These are phyloP conservation scores for Cyanocitta stelleri DNA, from an alignment of 2,113 vertebrate genomes.

Conservation along the genomic window DNA sequence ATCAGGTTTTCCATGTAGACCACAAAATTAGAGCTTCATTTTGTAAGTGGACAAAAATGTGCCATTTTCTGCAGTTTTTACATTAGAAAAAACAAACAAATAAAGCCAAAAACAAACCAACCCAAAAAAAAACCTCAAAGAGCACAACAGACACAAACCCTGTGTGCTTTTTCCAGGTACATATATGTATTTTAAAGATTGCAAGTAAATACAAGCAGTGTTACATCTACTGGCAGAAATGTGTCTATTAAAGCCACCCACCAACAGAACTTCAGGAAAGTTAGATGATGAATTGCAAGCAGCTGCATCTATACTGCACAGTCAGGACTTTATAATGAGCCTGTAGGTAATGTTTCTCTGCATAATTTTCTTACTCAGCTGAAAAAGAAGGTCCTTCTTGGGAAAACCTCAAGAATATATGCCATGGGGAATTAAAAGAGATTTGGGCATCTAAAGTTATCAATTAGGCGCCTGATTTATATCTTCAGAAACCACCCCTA, in stretches of 20 bases:
- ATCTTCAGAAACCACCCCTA: not conserved
- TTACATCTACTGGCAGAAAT: conserved; percentile 55
- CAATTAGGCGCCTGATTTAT: not conserved
- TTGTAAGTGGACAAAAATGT: not conserved
- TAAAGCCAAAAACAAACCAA: not conserved
- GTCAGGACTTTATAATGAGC: conserved; percentile 73
- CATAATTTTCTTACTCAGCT: conserved; percentile 15
- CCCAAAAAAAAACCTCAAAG: not conserved
- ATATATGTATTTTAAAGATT: not conserved
- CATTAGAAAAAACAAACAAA: not conserved
- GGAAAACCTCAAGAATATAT: not conserved
- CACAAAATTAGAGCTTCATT: not conserved
- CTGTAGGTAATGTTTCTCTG: conserved; percentile 26
- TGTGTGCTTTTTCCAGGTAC: not conserved
- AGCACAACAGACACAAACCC: not conserved
- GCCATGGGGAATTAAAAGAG: not conserved
- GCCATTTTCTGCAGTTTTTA: not conserved
- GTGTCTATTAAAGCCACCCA: conserved; percentile 59
- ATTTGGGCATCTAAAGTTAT: not conserved
- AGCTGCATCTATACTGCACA: conserved; percentile 65
- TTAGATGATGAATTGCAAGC: conserved; percentile 69
- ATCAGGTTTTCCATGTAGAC: not conserved
- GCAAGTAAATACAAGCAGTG: conserved; percentile 14
- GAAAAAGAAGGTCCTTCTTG: not conserved
- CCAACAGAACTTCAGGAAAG: conserved; percentile 57